Conservation (phyloP, 2,113 vertebrate genomes). For the Perccottus glenii region DNA sequence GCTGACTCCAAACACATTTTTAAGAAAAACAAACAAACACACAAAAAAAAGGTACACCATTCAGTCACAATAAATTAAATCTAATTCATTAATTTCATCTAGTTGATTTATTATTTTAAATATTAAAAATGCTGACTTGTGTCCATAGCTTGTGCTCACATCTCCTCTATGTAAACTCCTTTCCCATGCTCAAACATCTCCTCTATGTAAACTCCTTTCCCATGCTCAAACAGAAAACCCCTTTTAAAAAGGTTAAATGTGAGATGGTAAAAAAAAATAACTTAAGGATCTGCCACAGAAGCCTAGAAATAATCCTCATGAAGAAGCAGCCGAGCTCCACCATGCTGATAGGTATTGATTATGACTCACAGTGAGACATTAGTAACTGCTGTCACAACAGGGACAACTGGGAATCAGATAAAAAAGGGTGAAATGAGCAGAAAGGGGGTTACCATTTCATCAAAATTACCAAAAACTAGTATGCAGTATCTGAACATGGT, state of each 20-base stretch:
- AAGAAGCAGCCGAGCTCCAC: slow-evolving; percentile 48
- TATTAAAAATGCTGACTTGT: slow-evolving; percentile 26
- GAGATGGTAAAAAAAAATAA: slow-evolving; percentile 23
- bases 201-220: slow-evolving; percentile 24
- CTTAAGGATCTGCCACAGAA: slow-evolving; percentile 33
- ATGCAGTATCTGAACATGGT: slow-evolving; percentile 32
- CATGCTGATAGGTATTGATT: slow-evolving; percentile 59
- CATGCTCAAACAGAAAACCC: slow-evolving; percentile 25
- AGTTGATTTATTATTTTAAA: slow-evolving; percentile 27
- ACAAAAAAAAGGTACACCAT: slow-evolving; percentile 42
- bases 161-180: slow-evolving; percentile 25
- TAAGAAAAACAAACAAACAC: slow-evolving; percentile 23
- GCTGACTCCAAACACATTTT: slow-evolving; percentile 9
- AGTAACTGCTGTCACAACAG: slow-evolving; percentile 57
- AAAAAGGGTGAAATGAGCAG: slow-evolving; percentile 21
- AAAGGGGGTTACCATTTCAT: slow-evolving; percentile 19
- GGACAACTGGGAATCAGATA: slow-evolving; percentile 47
- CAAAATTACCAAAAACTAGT: slow-evolving; percentile 40
- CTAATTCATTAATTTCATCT: slow-evolving; percentile 9
- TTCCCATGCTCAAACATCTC: slow-evolving; percentile 48
- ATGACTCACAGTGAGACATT: slow-evolving; percentile 62
- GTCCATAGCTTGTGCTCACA: slow-evolving; percentile 49
- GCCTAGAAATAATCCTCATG: slow-evolving; percentile 51
- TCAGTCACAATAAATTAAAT: slow-evolving; percentile 30
- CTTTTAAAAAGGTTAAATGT: slow-evolving; percentile 17